Evolutionary conservation across 2,113 vertebrate species (phyloP), one percentile per base, ranked within the genome.

Genomic region (Gallinago paraguaiae): DNA sequence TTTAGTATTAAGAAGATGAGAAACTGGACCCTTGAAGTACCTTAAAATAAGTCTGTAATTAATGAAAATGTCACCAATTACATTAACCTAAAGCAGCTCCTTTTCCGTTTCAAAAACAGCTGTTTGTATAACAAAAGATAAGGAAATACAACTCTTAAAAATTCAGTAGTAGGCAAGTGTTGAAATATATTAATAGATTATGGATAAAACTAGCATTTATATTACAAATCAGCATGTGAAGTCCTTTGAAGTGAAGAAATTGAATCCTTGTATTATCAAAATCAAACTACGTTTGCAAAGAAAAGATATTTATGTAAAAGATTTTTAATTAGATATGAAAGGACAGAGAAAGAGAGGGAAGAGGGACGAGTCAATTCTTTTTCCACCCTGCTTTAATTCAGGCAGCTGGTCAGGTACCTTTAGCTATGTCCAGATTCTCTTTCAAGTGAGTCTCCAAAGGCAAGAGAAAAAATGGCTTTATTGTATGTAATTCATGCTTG

Each of bases 251-350:
- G 33, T 89, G 1, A 67, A 50, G n/a, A 74, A 50, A 56, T 71
- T 63, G 59, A 72, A 51, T 76, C 33, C 27, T 63, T 45, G 22
- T 59, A 70, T 4, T 43, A 33, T 67, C 5, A 4, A 83, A 81
- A 56, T 84, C 56, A 82, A 89, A 48, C n/a, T 67, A 10, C 1
- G 0, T 28, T 85, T 35, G n/a, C 25, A 91, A 69, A 91, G 31
- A 70, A 72, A 78, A 82, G 37, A 33, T 37, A 68, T 24, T 78
- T 81, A 56, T 0, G 4, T 45, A 72, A 56, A 84, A 87, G 53
- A 71, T 60, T 89, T 93, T 76, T 87, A 76, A 72, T 87, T 60
- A 60, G 53, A 61, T 93, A 65, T 60, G 69, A 82, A 89, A 91
- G 9, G 39, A 75, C 9, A 70, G n/a, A 59, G 46, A 82, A 82